Percentiles rank a stretch among this genome's conserved stretches.
phyloP scores from a whole-genome alignment of 1,140 invertebrate genomes.

The Alviniconcha marisindica region DNA sequence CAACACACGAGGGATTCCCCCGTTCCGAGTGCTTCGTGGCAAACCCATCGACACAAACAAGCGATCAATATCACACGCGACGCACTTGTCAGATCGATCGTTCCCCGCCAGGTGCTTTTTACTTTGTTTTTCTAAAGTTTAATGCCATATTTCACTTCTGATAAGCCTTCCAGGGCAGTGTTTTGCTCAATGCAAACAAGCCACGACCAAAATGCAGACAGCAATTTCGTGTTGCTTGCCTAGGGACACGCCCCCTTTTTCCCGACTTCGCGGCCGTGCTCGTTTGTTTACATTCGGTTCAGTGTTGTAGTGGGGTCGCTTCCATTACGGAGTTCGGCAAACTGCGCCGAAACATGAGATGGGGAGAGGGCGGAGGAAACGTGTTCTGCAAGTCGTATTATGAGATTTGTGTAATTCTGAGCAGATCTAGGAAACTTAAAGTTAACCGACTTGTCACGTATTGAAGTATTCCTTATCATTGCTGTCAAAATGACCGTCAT shows the following conservation, averaged over 20 bases:
- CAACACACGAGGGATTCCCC: constrained; percentile 34
- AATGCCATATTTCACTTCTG: background rate
- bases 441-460: too few relatives aligned
- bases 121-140: background rate
- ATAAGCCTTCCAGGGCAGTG: background rate
- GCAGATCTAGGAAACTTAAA: too few relatives aligned
- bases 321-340: too few relatives aligned
- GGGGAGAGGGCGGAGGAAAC: too few relatives aligned
- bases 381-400: too few relatives aligned
- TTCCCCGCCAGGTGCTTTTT: too few relatives aligned
- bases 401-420: too few relatives aligned
- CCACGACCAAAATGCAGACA: background rate
- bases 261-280: background rate
- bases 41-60: background rate
- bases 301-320: background rate
- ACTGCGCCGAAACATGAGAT: too few relatives aligned
- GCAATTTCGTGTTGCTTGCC: background rate
- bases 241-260: constrained; percentile 11
- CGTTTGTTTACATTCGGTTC: constrained; percentile 12
- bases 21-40: constrained; percentile 7
- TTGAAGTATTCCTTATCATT: too few relatives aligned
- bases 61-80: background rate
- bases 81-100: background rate
- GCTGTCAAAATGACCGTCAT: too few relatives aligned
- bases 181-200: background rate